A percentile compares a stretch with the other conserved stretches of the same genome.
Conservation (phyloP, 2,113 vertebrate species). For the Lagopus leucura region DNA sequence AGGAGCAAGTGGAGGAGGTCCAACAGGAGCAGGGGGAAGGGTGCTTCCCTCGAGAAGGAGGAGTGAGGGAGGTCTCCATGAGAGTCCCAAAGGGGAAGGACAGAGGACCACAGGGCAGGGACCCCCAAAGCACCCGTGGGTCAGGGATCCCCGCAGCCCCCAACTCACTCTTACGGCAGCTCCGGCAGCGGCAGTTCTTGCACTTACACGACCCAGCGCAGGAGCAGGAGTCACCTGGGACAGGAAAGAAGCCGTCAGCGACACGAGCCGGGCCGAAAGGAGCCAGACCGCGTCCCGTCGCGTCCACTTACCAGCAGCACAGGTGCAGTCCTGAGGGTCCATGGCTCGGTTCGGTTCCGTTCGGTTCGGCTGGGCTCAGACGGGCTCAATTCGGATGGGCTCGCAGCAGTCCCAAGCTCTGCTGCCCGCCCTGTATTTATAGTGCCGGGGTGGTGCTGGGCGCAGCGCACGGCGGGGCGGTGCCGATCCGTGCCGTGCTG, state of each 20-base stretch:
- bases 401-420: fast-evolving
- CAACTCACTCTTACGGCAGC: constrained; percentile 79
- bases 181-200: constrained; percentile 84
- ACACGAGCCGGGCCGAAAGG: neutral
- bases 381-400: fast-evolving
- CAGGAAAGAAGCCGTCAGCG: neutral
- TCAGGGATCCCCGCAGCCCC: neutral
- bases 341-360: fast-evolving
- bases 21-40: too few relatives aligned
- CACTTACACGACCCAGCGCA: constrained; percentile 84
- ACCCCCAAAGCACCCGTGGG: neutral
- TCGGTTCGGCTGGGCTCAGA: fast-evolving
- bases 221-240: constrained; percentile 82
- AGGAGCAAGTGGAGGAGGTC: neutral
- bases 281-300: fast-evolving
- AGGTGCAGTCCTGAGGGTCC: constrained; percentile 65
- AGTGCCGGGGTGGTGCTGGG: neutral
- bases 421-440: neutral
- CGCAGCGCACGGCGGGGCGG: constrained; percentile 36
- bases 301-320: constrained; percentile 33
- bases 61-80: too few relatives aligned
- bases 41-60: too few relatives aligned
- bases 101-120: neutral
- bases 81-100: neutral
- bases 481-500: neutral